Percentiles rank a stretch among this genome's conserved stretches.
Conservation (phyloP, 2,113 vertebrate species). For the Oenanthe melanoleuca region DNA sequence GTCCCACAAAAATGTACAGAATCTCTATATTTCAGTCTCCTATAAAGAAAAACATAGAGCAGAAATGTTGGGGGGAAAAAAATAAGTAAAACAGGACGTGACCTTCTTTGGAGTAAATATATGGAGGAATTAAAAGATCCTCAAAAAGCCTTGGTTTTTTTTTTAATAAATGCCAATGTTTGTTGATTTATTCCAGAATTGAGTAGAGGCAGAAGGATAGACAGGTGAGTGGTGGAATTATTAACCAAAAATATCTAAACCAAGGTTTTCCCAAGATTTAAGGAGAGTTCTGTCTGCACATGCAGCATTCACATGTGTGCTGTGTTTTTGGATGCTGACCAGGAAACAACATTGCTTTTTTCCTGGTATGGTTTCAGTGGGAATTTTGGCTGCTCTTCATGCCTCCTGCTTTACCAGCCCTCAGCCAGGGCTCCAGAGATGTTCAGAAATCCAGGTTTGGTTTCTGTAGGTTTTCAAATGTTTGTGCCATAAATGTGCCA, state of each 20-base stretch:
- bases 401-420: neutral
- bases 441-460: neutral
- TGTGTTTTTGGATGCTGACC: neutral
- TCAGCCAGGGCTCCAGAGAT: neutral
- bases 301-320: accelerated
- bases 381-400: neutral
- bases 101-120: neutral
- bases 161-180: neutral
- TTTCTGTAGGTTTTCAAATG: neutral
- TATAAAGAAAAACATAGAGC: neutral
- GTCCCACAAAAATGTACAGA: slow-evolving; percentile 47
- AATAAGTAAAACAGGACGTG: neutral
- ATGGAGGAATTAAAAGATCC: neutral
- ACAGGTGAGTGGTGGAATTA: neutral
- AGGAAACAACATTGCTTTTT: neutral
- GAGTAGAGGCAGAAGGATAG: neutral
- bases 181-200: neutral
- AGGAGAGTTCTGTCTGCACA: accelerated
- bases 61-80: neutral
- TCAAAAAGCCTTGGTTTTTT: neutral
- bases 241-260: neutral
- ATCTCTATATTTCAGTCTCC: neutral
- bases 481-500: neutral
- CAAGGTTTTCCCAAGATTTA: neutral
- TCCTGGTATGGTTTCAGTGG: neutral